Conservation (phyloP, 2,888 invertebrate species). For the Cheilosia scutellata region DNA sequence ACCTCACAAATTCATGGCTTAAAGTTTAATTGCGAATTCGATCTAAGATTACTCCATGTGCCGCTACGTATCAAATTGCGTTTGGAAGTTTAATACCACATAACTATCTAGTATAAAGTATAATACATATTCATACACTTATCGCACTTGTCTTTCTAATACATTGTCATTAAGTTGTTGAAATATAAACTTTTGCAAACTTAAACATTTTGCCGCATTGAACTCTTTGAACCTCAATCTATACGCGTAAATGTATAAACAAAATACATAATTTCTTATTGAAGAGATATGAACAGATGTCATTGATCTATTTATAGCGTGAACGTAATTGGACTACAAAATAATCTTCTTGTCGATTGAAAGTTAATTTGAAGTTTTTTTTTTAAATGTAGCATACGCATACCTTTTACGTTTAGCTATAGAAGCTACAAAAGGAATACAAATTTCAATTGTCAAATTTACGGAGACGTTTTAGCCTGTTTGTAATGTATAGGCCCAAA, state of each 20-base stretch:
- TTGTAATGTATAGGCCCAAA: too few relatives aligned
- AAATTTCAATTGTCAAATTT: too few relatives aligned
- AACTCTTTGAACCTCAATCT: constrained; percentile 42
- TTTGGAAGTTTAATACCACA: neutral
- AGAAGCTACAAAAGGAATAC: too few relatives aligned
- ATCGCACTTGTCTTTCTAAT: constrained; percentile 9
- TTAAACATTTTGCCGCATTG: constrained; percentile 21
- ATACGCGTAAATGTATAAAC: constrained; percentile 13
- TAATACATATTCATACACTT: neutral
- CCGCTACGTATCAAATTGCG: constrained; percentile 12
- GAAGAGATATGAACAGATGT: constrained; percentile 25
- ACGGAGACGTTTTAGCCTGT: too few relatives aligned
- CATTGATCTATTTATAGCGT: constrained; percentile 42
- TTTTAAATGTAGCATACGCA: neutral
- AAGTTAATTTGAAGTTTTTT: constrained; percentile 1
- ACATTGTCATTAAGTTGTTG: constrained; percentile 5
- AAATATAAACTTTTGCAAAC: constrained; percentile 30
- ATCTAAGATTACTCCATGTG: constrained; percentile 14
- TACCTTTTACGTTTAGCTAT: too few relatives aligned
- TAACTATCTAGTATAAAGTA: too few relatives aligned
- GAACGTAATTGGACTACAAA: constrained; percentile 22
- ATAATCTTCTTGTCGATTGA: constrained; percentile 4
- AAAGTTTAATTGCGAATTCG: constrained; percentile 23
- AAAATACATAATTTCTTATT: constrained; percentile 25
- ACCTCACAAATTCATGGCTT: neutral